These are phyloP conservation scores for Sycobia sp. DNA, from an alignment of 1,140 invertebrate genomes.

Conservation along the genomic window DNA sequence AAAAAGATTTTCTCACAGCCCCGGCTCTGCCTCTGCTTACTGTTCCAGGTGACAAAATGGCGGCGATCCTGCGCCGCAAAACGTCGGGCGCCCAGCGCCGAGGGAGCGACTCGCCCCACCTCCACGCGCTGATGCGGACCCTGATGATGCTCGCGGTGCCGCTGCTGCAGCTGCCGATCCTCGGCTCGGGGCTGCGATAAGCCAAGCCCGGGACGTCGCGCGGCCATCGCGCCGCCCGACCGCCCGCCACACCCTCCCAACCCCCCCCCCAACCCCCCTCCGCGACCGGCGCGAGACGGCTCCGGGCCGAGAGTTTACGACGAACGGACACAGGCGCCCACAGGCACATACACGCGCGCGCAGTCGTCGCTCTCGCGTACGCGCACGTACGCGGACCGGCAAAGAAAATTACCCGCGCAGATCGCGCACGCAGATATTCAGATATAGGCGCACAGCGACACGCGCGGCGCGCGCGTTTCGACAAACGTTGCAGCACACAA, in stretches of 20 bases:
- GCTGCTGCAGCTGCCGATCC: background rate
- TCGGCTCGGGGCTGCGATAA: constrained; percentile 1
- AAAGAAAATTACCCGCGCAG: too few species aligned
- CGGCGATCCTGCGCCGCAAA: constrained; percentile 60
- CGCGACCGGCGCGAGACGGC: too few species aligned
- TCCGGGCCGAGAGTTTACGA: too few species aligned
- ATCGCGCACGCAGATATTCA: too few species aligned
- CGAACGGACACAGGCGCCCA: too few species aligned
- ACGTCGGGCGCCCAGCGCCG: constrained; percentile 52
- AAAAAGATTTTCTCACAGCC: too few species aligned
- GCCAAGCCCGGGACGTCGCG: background rate
- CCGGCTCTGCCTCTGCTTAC: constrained; percentile 2
- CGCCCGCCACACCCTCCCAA: too few species aligned
- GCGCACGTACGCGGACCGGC: too few species aligned
- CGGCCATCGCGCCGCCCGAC: background rate
- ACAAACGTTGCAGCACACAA: too few species aligned
- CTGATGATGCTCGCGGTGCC: background rate
- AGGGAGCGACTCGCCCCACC: background rate
- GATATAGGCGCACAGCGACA: background rate
- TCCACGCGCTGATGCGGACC: background rate
- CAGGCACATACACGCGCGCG: too few species aligned
- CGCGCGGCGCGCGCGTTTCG: background rate
- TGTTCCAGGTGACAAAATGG: constrained; percentile 63
- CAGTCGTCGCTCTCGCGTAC: too few species aligned
- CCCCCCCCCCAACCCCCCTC: background rate